Percentiles rank a stretch among this genome's conserved stretches.
phyloP scores from a whole-genome alignment of 2,797 vertebrate species.

The Enteromius anoplus region DNA sequence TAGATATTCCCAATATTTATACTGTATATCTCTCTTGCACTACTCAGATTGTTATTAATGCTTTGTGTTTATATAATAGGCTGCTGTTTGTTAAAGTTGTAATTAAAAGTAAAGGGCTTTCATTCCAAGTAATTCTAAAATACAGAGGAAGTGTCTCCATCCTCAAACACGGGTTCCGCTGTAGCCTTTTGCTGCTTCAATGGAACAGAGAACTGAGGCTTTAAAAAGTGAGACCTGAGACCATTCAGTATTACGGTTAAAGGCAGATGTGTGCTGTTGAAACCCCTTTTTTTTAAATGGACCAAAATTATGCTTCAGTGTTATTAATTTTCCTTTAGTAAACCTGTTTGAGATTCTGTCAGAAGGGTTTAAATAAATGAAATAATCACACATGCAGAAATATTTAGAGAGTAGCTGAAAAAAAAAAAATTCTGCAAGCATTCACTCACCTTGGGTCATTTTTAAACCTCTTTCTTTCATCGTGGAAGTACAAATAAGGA shows the following conservation, averaged over 20 bases:
- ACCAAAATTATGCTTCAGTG: neutral
- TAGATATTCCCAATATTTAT: slow-evolving; percentile 11
- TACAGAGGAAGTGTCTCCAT: neutral
- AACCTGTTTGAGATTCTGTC: neutral
- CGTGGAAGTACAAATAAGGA: neutral
- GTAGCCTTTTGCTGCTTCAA: neutral
- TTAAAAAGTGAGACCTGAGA: neutral
- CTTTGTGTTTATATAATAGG: neutral
- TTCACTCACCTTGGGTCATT: neutral
- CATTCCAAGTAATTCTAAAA: neutral
- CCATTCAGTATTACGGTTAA: slow-evolving; percentile 21
- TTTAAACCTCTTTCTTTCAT: neutral
- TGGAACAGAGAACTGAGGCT: neutral
- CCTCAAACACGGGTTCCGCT: neutral
- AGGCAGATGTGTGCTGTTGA: neutral
- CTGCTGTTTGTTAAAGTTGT: neutral
- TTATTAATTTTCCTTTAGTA: slow-evolving; percentile 2
- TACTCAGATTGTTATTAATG: slow-evolving; percentile 7
- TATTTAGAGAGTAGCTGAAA: neutral
- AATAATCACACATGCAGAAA: neutral
- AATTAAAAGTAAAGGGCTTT: neutral
- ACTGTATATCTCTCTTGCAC: neutral
- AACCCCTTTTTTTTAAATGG: neutral
- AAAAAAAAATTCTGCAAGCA: neutral
- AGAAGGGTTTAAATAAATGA: neutral